Conservation (phyloP, 2,888 invertebrate genomes). For the Dicyrtomina minuta region DNA sequence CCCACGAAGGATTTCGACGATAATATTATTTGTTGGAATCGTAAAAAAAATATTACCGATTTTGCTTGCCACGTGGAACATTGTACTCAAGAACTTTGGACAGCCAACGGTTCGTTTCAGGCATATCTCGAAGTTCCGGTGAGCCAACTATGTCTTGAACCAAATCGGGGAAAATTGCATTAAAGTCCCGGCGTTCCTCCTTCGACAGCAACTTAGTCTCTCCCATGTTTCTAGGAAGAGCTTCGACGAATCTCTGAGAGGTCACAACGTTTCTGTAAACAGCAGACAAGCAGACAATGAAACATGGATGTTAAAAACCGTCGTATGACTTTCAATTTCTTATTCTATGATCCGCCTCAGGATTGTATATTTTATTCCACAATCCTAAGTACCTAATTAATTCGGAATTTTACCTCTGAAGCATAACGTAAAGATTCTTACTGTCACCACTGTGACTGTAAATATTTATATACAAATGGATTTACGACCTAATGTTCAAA, state of each 20-base stretch:
- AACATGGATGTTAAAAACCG: too few relatives aligned
- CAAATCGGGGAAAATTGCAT: constrained; percentile 84
- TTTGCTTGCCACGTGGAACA: constrained; percentile 87
- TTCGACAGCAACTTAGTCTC: constrained; percentile 58
- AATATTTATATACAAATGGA: too few relatives aligned
- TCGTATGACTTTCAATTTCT: too few relatives aligned
- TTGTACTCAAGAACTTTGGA: constrained; percentile 85
- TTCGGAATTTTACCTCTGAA: too few relatives aligned
- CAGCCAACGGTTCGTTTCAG: constrained; percentile 77
- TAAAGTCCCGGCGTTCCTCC: constrained; percentile 83
- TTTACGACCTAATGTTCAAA: too few relatives aligned
- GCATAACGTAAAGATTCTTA: too few relatives aligned
- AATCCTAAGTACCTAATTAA: too few relatives aligned
- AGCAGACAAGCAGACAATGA: not conserved
- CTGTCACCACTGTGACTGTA: too few relatives aligned
- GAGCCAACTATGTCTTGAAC: constrained; percentile 79
- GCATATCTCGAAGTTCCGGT: constrained; percentile 72
- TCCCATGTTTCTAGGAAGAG: constrained; percentile 34
- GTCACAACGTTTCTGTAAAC: constrained; percentile 45
- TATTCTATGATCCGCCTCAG: too few relatives aligned
- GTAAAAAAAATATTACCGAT: constrained; percentile 58
- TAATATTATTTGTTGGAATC: not conserved
- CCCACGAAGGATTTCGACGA: not conserved
- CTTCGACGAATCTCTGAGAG: constrained; percentile 42
- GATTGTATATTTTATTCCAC: too few relatives aligned